Base-by-base conservation (phyloP, 2,888 invertebrate species). In the Yponomeuta sedellus region DNA sequence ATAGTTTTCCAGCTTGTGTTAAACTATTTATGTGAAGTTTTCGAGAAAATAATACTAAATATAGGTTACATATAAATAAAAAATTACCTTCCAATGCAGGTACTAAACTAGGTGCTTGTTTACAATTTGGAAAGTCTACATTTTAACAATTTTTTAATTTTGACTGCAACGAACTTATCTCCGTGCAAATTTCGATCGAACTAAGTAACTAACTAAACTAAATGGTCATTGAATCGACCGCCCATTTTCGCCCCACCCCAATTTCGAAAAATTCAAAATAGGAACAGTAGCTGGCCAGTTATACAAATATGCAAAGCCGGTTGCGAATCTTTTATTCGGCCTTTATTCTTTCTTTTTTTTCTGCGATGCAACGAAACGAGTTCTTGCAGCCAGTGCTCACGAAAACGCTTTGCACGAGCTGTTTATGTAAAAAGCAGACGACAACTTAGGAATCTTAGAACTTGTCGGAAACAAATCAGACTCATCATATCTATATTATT, bases 401-500 rank as follows among this genome's bases (percentile, higher is more conserved):
- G 34, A 62, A 62, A 62, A 16, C 62, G 62, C 20, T 58, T 58
- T 57, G 58, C 56, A 63, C 39, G 71, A 62, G 65, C 66, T 64
- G 57, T 63, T 66, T 72, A 66, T 71, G 74, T 69, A 69, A 68
- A 68, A 62, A 44, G 20, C 64, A 61, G 68, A 65, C 44, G 44
- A 52, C 44, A 12, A 16, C 44, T 52, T 12, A 16, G 1, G 16
- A 34, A 8, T 34, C 44, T 52, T 16, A 4, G 44, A 8, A 52
- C 12, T 16, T 52, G 44, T 12, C 16, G 5, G 16, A 52, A 52
- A 52, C 12, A 16, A 2, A 3, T 16, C 12, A 0, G 1, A 6
- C 6, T 1, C 6, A 34, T 8, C 34, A 34, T 34, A 25, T 34
- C 34, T 6, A n/a, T n/a, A n/a, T n/a, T n/a, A n/a, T n/a, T n/a